These are phyloP conservation scores for Glandiceps talaboti DNA, from an alignment of 53 echinoderm and acorn worm species.

Conservation along the genomic window DNA sequence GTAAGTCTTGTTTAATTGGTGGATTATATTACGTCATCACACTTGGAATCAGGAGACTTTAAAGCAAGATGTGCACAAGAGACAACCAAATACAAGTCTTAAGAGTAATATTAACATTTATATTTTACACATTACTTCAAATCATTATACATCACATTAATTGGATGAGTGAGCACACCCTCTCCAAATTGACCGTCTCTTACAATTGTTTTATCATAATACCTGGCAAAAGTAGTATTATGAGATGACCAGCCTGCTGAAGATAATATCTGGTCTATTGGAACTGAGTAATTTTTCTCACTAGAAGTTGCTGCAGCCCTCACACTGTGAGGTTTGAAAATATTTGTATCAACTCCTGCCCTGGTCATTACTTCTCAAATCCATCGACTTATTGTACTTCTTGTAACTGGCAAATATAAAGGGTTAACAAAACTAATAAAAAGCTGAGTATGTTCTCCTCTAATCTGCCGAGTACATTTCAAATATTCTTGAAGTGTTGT, in stretches of 20 bases:
- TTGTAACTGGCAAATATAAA: conserved; percentile 10
- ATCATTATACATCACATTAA: not conserved
- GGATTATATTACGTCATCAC: not conserved
- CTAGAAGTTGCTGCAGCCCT: conserved; percentile 16
- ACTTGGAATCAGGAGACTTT: conserved; percentile 9
- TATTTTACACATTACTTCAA: no score
- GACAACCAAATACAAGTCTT: not conserved
- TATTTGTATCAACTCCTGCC: conserved; percentile 19
- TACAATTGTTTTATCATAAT: conserved; percentile 17
- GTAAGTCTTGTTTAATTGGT: not conserved
- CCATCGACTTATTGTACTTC: conserved; percentile 22
- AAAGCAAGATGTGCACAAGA: conserved; percentile 9
- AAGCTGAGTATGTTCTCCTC: conserved; percentile 4
- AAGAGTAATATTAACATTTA: not conserved
- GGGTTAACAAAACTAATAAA: conserved; percentile 9
- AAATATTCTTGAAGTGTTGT: conserved; percentile 12
- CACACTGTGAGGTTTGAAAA: conserved; percentile 28
- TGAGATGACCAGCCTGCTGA: conserved; percentile 18
- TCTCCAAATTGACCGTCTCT: not conserved
- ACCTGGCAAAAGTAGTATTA: conserved; percentile 22
- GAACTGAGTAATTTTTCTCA: conserved; percentile 12
- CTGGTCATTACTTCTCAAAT: not conserved
- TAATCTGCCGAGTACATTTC: conserved; percentile 2
- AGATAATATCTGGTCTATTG: conserved; percentile 9
- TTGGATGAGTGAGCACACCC: not conserved